phyloP scores from a whole-genome alignment of 2,797 vertebrate genomes.

The Gouania willdenowi region DNA sequence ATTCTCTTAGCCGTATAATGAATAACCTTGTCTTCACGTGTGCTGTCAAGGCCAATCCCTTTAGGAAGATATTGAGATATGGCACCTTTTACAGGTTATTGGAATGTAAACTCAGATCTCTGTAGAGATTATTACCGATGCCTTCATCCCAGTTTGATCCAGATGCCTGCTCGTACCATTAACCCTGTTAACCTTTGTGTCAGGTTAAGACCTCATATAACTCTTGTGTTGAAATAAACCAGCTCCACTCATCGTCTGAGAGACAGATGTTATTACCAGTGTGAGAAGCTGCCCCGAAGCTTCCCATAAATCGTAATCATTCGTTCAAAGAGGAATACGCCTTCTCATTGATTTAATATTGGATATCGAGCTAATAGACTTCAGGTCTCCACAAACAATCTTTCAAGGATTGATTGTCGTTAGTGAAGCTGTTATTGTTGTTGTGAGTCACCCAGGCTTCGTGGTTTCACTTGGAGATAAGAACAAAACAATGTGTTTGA shows the following conservation, averaged over 20 bases:
- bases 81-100: no score
- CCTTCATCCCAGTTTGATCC: slow-evolving; percentile 22
- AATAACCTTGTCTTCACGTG: no score
- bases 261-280: slow-evolving; percentile 36
- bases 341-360: slow-evolving; percentile 38
- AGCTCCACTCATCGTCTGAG: slow-evolving; percentile 20
- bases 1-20: no score
- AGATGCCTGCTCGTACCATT: slow-evolving; percentile 1
- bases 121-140: no score
- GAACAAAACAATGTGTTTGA: slow-evolving; percentile 12
- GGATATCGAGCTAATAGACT: slow-evolving; percentile 30
- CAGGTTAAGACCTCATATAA: slow-evolving; percentile 30
- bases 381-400: slow-evolving; percentile 12
- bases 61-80: no score
- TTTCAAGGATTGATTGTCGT: slow-evolving; percentile 40
- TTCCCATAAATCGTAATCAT: slow-evolving; percentile 28
- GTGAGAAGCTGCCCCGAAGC: slow-evolving; percentile 13
- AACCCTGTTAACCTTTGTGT: slow-evolving; percentile 31
- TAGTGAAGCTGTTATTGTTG: slow-evolving; percentile 24
- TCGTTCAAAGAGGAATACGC: slow-evolving; percentile 4
- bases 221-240: slow-evolving; percentile 16
- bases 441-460: slow-evolving; percentile 3
- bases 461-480: slow-evolving; percentile 19
- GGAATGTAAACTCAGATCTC: no score
- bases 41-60: no score